Base-by-base conservation (phyloP, 2,888 invertebrate genomes). In the Nymphalis c-album region DNA sequence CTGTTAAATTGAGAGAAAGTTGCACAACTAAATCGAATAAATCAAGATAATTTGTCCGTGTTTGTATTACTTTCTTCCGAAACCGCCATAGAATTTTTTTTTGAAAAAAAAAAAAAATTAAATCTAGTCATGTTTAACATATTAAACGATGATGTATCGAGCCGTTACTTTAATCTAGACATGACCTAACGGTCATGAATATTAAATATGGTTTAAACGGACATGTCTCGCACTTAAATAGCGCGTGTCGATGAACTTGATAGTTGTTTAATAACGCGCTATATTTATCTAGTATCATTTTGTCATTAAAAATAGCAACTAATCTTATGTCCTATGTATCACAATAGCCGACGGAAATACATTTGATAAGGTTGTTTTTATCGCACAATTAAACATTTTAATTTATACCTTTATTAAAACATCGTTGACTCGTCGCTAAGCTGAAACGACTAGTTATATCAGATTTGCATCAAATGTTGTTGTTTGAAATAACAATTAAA, bases 191-290 rank as follows among this genome's bases (percentile, higher is more conserved):
- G 79, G 80, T 84, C 83, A 80, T 78, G 74, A 77, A 81, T 80
- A 81, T 82, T 82, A 81, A 84, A 80, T 80, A 78, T 73, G 71
- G 62, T 71, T 73, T 72, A 78, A 81, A 77, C 77, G 76, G 71
- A 84, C 78, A 80, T 80, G 80, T 80, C 78, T 76, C 75, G 75
- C 78, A 82, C 81, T 82, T 80, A 82, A 84, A 85, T 83, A 83
- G 78, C 71, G 76, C 68, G 78, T 81, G 87, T 85, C 86, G 80
- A 84, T 85, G 89, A 90, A 88, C 90, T 80, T 83, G 77, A 82
- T 75, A 74, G 73, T 77, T 73, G 69, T 70, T 72, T 73, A 70
- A 73, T 78, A 77, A 76, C 75, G 71, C 71, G 48, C 63, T 63
- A 31, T 60, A 59, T 53, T 60, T 64, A 64, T 64, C 35, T 26